Evolutionary conservation across 2,113 vertebrate genomes (phyloP).

Genomic region (Amblyopsis rosae): DNA sequence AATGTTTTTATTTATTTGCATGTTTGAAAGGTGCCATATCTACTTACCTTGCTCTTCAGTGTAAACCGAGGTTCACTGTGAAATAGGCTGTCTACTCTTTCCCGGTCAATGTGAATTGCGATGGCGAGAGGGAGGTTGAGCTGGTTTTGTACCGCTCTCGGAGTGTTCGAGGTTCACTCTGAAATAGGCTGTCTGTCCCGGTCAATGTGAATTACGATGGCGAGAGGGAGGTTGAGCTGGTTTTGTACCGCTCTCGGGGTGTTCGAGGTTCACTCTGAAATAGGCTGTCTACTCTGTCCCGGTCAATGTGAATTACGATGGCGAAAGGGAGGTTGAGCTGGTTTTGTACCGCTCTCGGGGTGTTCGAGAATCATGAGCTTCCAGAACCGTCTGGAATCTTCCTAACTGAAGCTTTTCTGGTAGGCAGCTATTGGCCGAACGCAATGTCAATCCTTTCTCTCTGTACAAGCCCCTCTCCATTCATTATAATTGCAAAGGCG

Average conservation of each 20-base stretch:
- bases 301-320: too few species aligned
- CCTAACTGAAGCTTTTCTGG: slow-evolving; percentile 1
- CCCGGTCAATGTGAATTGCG: background rate
- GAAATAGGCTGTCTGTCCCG: too few species aligned
- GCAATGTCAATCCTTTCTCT: slow-evolving; percentile 48
- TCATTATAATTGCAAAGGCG: slow-evolving; percentile 1
- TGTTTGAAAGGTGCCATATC: background rate
- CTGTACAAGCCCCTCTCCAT: background rate
- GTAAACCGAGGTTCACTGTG: background rate
- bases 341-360: slow-evolving; percentile 47
- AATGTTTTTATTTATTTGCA: background rate
- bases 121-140: too few species aligned
- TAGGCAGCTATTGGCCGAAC: slow-evolving; percentile 17
- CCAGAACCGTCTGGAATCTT: slow-evolving; percentile 76
- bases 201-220: too few species aligned
- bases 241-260: too few species aligned
- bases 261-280: too few species aligned
- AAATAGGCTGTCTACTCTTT: background rate
- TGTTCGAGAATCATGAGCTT: slow-evolving; percentile 64
- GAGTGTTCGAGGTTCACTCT: too few species aligned
- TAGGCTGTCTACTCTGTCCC: too few species aligned
- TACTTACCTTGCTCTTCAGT: slow-evolving; percentile 47
- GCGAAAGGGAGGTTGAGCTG: rapidly evolving
- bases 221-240: too few species aligned
- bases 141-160: too few species aligned